Conservation (phyloP, 2,888 invertebrate genomes). For the Saturnia japonica region DNA sequence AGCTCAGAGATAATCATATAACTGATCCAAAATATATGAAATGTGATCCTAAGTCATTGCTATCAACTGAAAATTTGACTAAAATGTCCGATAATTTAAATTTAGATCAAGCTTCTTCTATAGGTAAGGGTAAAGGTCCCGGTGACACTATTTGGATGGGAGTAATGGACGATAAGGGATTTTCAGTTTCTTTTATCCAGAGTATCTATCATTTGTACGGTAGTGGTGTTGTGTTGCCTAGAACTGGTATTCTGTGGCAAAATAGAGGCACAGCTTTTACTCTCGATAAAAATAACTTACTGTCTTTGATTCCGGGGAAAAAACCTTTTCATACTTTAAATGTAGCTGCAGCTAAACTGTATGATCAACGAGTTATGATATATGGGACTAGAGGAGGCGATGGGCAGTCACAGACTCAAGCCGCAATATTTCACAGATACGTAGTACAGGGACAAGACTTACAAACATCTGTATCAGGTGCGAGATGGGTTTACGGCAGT, state of each 20-base stretch:
- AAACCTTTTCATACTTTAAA: constrained; percentile 71
- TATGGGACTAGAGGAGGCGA: constrained; percentile 74
- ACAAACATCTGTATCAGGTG: constrained; percentile 56
- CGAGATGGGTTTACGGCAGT: constrained; percentile 68
- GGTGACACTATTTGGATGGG: constrained; percentile 76
- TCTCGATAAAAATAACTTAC: constrained; percentile 52
- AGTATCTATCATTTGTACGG: constrained; percentile 65
- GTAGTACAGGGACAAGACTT: constrained; percentile 60
- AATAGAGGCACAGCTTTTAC: constrained; percentile 64
- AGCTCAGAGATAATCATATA: constrained; percentile 45
- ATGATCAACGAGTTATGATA: constrained; percentile 67
- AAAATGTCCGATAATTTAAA: constrained; percentile 56
- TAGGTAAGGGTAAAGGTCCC: constrained; percentile 51
- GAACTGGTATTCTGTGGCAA: constrained; percentile 71
- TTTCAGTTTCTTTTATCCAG: constrained; percentile 73
- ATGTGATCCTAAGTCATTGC: constrained; percentile 51
- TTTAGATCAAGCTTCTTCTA: constrained; percentile 41
- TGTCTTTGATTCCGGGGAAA: constrained; percentile 63
- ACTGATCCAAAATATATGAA: constrained; percentile 68
- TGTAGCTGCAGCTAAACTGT: constrained; percentile 63
- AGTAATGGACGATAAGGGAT: constrained; percentile 69
- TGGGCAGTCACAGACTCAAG: constrained; percentile 72
- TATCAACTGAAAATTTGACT: constrained; percentile 47
- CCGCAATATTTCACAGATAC: constrained; percentile 72
- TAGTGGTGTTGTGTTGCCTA: constrained; percentile 64